Percentiles rank a stretch among this genome's conserved stretches.
These are phyloP conservation scores for Corvus cornix DNA, from an alignment of 2,113 vertebrate genomes.

Conservation along the genomic window DNA sequence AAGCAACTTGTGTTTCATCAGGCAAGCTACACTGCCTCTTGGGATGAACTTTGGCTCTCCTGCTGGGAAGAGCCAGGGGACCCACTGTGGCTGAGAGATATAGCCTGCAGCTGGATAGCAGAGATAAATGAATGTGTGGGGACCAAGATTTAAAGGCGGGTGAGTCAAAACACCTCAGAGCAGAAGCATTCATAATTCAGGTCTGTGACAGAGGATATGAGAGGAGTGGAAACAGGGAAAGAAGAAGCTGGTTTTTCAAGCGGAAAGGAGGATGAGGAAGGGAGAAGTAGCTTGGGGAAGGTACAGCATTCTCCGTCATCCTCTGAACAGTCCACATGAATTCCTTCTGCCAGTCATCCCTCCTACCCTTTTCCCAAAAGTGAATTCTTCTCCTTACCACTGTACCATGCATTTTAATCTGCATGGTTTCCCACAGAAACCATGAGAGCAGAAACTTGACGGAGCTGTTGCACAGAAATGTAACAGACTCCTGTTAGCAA, in stretches of 20 bases:
- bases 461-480: not conserved
- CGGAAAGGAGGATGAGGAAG: not conserved
- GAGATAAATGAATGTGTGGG: not conserved
- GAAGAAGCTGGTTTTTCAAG: not conserved
- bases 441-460: not conserved
- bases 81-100: not conserved
- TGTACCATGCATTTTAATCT: not conserved
- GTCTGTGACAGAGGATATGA: not conserved
- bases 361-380: not conserved
- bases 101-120: not conserved
- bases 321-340: not conserved
- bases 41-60: not conserved
- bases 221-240: not conserved
- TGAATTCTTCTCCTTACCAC: not conserved
- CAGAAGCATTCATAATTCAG: not conserved
- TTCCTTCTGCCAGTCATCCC: not conserved
- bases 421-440: not conserved
- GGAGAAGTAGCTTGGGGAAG: not conserved
- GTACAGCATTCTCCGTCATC: rapidly evolving
- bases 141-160: not conserved
- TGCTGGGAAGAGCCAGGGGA: not conserved
- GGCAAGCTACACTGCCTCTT: not conserved
- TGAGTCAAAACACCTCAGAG: not conserved
- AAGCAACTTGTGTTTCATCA: not conserved
- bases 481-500: not conserved